Percentiles rank a stretch among this genome's conserved stretches.
Evolutionary conservation across 2,888 invertebrate genomes (phyloP).

Genomic region (Thera britannica): DNA sequence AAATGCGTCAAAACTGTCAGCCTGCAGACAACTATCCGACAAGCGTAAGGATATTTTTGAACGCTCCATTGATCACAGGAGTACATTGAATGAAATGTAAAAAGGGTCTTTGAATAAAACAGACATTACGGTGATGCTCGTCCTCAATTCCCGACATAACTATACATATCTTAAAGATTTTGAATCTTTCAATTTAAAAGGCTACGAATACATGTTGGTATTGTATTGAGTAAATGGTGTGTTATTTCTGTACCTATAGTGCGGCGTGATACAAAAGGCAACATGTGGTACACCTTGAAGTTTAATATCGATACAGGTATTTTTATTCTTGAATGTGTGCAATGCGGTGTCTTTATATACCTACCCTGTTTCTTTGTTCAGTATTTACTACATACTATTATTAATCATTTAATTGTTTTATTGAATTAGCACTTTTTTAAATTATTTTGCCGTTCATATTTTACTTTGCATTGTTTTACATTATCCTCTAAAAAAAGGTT

Average conservation of each 20-base stretch:
- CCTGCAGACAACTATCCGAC: constrained; percentile 2
- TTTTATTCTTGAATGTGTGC: constrained; percentile 9
- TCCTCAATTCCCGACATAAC: constrained; percentile 12
- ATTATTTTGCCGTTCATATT: too few relatives aligned
- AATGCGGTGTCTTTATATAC: constrained; percentile 11
- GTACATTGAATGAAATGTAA: constrained; percentile 20
- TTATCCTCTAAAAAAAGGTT: too few relatives aligned
- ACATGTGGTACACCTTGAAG: constrained; percentile 28
- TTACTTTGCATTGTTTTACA: too few relatives aligned
- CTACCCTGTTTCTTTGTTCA: too few relatives aligned
- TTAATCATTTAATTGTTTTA: too few relatives aligned
- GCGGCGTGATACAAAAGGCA: constrained; percentile 17
- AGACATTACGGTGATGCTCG: constrained; percentile 10
- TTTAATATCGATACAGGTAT: constrained; percentile 20
- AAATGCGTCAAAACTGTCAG: constrained; percentile 7
- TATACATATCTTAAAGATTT: constrained; percentile 11
- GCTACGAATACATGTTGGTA: constrained; percentile 5
- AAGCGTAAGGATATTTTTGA: constrained; percentile 15
- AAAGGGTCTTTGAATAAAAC: constrained; percentile 7
- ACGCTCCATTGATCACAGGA: constrained; percentile 12
- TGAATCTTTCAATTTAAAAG: constrained; percentile 13
- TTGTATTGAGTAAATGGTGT: constrained; percentile 17
- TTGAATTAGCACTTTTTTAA: too few relatives aligned
- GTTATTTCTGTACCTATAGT: constrained; percentile 10
- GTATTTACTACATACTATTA: too few relatives aligned